Conservation (phyloP, 2,888 invertebrate species). For the Microctonus hyperodae region DNA sequence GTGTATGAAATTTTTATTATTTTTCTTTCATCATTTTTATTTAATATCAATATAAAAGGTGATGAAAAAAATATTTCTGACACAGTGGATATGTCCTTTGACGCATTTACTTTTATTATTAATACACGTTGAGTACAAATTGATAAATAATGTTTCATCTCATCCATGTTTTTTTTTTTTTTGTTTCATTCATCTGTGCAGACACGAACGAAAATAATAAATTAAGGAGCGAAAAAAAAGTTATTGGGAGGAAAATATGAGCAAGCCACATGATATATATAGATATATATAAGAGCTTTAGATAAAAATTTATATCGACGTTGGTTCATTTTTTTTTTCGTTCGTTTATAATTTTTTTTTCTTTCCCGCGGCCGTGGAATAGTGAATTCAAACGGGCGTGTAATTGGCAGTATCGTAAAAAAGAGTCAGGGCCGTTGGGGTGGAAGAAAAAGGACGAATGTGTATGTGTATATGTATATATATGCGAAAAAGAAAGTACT, state of each 20-base stretch:
- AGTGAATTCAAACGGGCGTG: constrained; percentile 63
- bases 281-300: constrained; percentile 11
- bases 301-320: constrained; percentile 58
- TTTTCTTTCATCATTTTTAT: neutral
- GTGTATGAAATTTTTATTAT: too few relatives aligned
- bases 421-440: constrained; percentile 50
- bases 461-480: constrained; percentile 19
- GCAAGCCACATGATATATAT: neutral
- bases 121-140: neutral
- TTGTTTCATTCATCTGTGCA: neutral
- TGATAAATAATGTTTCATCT: neutral
- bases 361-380: constrained; percentile 45
- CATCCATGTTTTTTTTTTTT: neutral
- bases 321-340: constrained; percentile 46
- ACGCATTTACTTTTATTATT: neutral
- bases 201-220: neutral
- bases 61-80: neutral
- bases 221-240: neutral
- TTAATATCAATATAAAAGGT: neutral
- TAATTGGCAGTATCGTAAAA: constrained; percentile 64
- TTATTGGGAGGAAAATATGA: neutral
- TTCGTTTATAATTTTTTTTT: constrained; percentile 28
- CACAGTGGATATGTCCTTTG: neutral
- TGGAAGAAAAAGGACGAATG: constrained; percentile 37
- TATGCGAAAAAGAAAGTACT: constrained; percentile 29